Evolutionary conservation across 2,113 vertebrate genomes (phyloP).

Genomic region (Galemys pyrenaicus): DNA sequence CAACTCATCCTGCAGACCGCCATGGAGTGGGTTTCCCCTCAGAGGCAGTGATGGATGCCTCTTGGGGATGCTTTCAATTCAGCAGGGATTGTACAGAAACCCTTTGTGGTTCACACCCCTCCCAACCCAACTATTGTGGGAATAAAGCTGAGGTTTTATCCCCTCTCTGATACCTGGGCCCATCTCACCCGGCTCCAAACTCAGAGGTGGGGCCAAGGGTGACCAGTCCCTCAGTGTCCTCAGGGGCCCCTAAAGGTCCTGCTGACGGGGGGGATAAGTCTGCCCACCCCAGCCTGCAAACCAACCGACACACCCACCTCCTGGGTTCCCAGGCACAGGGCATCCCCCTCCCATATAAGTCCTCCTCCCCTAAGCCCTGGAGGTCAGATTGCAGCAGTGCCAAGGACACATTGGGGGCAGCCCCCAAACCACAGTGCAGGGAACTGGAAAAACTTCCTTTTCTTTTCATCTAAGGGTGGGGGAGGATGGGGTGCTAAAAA

Average conservation of each 20-base stretch:
- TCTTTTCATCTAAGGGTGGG: background rate
- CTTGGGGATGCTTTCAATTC: background rate
- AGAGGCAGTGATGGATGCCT: too few species aligned
- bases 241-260: background rate
- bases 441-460: background rate
- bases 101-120: too few species aligned
- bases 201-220: background rate
- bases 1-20: accelerated
- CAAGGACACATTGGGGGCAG: too few species aligned
- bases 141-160: background rate
- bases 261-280: too few species aligned
- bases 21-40: too few species aligned
- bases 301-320: background rate
- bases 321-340: background rate
- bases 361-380: accelerated
- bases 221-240: background rate
- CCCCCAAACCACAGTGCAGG: background rate
- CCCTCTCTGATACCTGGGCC: background rate
- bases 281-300: background rate
- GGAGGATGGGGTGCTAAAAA: background rate
- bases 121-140: background rate
- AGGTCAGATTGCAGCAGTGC: background rate
- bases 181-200: background rate
- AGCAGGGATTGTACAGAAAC: background rate
- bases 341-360: too few species aligned